phyloP scores from a whole-genome alignment of 1,140 invertebrate species.

The Mylabris phalerata region DNA sequence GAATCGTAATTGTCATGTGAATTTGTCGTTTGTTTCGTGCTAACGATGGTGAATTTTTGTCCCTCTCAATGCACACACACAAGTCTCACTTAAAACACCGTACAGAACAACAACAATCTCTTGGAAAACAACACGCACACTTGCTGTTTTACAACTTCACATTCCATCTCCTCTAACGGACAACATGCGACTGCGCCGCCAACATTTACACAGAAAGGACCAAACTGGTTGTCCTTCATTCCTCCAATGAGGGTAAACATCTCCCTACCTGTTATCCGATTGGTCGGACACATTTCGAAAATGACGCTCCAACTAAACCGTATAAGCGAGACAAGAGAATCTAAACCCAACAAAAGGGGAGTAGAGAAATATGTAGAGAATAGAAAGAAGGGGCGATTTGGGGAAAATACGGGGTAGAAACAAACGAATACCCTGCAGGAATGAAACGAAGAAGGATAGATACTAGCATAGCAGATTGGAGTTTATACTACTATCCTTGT shows the following conservation, averaged over 20 bases:
- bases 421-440: background rate
- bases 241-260: conserved; percentile 25
- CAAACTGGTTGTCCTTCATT: conserved; percentile 33
- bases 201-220: conserved; percentile 17
- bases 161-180: background rate
- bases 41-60: too few relatives aligned
- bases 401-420: background rate
- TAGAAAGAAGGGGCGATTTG: too few relatives aligned
- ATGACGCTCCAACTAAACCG: conserved; percentile 20
- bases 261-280: conserved; percentile 27
- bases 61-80: too few relatives aligned
- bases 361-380: background rate
- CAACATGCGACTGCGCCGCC: background rate
- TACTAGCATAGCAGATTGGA: background rate
- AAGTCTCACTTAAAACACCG: too few relatives aligned
- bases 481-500: too few relatives aligned
- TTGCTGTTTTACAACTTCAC: background rate
- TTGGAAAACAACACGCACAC: background rate
- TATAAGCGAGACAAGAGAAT: background rate
- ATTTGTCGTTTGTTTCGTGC: background rate
- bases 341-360: conserved; percentile 1
- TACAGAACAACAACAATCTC: background rate
- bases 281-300: conserved; percentile 26
- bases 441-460: background rate
- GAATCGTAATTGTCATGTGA: background rate